A percentile compares a stretch with the other conserved stretches of the same genome.
These are phyloP conservation scores for Paraplagusia blochii DNA, from an alignment of 2,113 vertebrate genomes.

Conservation along the genomic window DNA sequence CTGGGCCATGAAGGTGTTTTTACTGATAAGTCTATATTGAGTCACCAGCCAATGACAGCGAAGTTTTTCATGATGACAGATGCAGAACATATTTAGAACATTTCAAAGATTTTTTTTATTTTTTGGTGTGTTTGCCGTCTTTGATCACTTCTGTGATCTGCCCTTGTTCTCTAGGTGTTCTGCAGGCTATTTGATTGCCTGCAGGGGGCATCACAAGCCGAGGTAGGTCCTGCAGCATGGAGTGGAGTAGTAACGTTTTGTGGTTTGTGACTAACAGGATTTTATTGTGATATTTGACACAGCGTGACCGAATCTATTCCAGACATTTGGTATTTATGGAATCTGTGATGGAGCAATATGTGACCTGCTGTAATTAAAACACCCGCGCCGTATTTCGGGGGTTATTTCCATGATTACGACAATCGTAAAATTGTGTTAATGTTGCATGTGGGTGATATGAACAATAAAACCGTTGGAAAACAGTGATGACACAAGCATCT, in stretches of 20 bases:
- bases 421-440: too few relatives aligned
- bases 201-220: conserved; percentile 41
- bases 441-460: too few relatives aligned
- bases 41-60: too few relatives aligned
- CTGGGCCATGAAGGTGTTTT: too few relatives aligned
- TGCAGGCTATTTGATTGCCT: conserved; percentile 61
- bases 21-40: too few relatives aligned
- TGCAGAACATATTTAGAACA: not conserved
- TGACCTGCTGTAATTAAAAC: too few relatives aligned
- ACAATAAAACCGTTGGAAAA: too few relatives aligned
- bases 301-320: not conserved
- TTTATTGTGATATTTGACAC: not conserved
- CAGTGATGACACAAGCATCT: too few relatives aligned
- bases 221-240: conserved; percentile 59
- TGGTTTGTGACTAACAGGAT: not conserved
- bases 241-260: not conserved
- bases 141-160: conserved; percentile 16
- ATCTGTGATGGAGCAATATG: too few relatives aligned
- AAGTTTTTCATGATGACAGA: too few relatives aligned
- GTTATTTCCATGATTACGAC: too few relatives aligned
- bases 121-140: not conserved
- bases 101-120: not conserved
- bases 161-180: conserved; percentile 43
- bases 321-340: not conserved
- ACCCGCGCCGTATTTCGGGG: too few relatives aligned